phyloP scores from a whole-genome alignment of 2,888 invertebrate species.

The Trachelus troglodyta region DNA sequence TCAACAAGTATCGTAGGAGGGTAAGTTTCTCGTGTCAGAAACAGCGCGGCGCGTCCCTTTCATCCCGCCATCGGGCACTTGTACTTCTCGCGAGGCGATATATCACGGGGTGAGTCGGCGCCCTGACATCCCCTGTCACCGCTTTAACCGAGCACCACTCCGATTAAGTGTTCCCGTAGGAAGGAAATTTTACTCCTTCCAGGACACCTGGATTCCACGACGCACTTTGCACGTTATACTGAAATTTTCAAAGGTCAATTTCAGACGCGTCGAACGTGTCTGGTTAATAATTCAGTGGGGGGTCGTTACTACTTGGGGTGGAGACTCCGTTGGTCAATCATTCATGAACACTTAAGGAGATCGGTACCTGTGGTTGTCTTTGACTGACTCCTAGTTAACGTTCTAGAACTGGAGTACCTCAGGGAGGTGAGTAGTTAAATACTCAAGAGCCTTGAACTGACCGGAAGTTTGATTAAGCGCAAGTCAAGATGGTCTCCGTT shows the following conservation, averaged over 20 bases:
- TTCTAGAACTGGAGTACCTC: neutral
- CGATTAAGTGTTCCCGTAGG: slow-evolving; percentile 54
- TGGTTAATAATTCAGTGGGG: neutral
- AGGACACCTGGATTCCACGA: slow-evolving; percentile 7
- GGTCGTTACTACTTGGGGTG: neutral
- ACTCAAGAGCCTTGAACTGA: slow-evolving; percentile 3
- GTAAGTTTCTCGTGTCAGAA: slow-evolving; percentile 38
- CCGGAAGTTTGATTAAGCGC: neutral
- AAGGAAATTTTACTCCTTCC: slow-evolving; percentile 4
- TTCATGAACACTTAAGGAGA: slow-evolving; percentile 2
- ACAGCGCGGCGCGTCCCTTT: slow-evolving; percentile 33
- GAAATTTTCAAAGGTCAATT: neutral
- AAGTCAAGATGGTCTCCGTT: neutral
- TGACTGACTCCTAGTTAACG: slow-evolving; percentile 15
- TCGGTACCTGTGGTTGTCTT: neutral
- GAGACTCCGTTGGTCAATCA: neutral
- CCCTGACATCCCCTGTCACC: slow-evolving; percentile 59
- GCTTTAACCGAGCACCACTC: slow-evolving; percentile 60
- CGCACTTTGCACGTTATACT: neutral
- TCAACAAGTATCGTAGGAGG: slow-evolving; percentile 55
- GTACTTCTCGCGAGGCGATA: slow-evolving; percentile 36
- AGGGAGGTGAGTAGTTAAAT: neutral
- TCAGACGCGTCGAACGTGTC: neutral
- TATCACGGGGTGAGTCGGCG: slow-evolving; percentile 43
- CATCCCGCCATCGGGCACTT: slow-evolving; percentile 20